Evolutionary conservation across 2,888 invertebrate genomes (phyloP), one percentile per base, ranked within the genome.

Genomic region (Trachelus iudaicus): DNA sequence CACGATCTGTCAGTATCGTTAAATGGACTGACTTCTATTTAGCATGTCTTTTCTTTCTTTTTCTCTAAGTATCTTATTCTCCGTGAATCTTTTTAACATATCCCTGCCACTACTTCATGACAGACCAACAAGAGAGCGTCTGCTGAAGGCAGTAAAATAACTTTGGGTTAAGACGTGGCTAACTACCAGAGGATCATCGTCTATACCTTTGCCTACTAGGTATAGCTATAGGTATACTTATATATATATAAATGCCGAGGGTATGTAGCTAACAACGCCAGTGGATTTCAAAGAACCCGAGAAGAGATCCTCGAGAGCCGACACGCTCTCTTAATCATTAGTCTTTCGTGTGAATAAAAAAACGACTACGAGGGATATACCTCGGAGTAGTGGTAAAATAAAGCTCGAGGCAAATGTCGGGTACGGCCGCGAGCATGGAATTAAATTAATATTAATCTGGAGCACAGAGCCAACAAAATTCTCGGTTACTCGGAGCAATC

Each of bases 381-480:
- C 6, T 56, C 23, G 40, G 6, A 56, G 40, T 15, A 71, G 31
- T 71, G 31, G 31, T 31, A 33, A 33, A 71, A 30, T 31, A 71
- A 71, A 30, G 71, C 31, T 80, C 80, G 80, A 79, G 78, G 80
- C 73, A 74, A 69, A 69, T 69, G 69, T 4, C 40, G 40, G 69
- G 79, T 78, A 86, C 87, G 85, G 90, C 90, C 90, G 87, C 86
- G 85, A 89, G 90, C 89, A 83, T 85, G 83, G 89, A 89, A 90
- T 90, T 89, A 87, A 89, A 89, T 89, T 89, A 90, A 89, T 89
- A 89, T 89, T 89, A 89, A 89, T 89, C 87, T 88, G 86, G 87
- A 87, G 88, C 89, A 89, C 85, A 83, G 83, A 84, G 85, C 85
- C 83, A 82, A 84, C 85, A 81, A 86, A 87, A 88, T 87, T 85